A percentile compares a stretch with the other conserved stretches of the same genome.
phyloP scores from a whole-genome alignment of 2,113 vertebrate species.

The Bos indicus region DNA sequence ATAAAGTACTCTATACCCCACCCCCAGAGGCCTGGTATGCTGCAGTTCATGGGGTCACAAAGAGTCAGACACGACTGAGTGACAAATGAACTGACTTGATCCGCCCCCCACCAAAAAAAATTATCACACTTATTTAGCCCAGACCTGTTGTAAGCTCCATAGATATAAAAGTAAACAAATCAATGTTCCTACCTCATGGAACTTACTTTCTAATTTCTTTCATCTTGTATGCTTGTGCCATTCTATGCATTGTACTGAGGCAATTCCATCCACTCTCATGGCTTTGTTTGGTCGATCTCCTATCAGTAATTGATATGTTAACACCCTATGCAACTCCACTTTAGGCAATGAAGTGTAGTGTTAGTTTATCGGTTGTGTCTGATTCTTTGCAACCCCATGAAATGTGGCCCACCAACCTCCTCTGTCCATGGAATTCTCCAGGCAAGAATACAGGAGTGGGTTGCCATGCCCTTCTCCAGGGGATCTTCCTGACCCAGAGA shows the following conservation, averaged over 20 bases:
- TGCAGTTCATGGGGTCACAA: neutral
- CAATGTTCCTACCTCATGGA: neutral
- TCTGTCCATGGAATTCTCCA: neutral
- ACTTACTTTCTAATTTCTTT: neutral
- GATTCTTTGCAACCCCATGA: neutral
- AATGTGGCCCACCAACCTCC: neutral
- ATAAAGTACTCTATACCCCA: neutral
- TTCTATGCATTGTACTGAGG: neutral
- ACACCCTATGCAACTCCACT: neutral
- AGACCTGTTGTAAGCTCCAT: neutral
- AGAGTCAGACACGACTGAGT: neutral
- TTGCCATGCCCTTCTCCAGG: neutral
- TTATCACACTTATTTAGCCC: neutral
- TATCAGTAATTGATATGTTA: neutral
- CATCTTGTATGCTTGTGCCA: neutral
- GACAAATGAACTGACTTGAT: neutral
- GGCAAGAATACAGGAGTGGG: neutral
- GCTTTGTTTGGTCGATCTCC: neutral
- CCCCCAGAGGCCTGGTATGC: neutral
- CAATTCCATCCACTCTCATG: neutral
- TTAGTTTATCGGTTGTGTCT: neutral
- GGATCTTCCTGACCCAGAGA: neutral
- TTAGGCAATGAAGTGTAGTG: neutral
- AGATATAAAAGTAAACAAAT: neutral
- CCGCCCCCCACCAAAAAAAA: neutral